Evolutionary conservation across 2,797 vertebrate genomes (phyloP), one percentile per base, ranked within the genome.

Genomic region (Crenichthys baileyi): DNA sequence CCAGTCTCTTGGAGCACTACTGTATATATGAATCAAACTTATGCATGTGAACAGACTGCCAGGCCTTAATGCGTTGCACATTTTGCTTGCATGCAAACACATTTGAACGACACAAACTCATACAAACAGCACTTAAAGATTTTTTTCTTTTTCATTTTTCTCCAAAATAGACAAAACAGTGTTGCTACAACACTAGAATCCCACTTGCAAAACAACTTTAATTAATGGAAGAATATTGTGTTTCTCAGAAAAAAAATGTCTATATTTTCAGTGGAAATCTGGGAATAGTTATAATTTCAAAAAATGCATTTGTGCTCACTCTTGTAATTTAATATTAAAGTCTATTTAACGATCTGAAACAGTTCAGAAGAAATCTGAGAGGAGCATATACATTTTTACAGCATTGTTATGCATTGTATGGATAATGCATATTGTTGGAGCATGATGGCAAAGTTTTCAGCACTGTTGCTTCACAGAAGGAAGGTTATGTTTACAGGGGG

Each of bases 111-210:
- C 60, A 83, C 84, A 79, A 72, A 79, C 82, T 73, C 86, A 75
- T 77, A 79, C 88, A 91, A 89, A 89, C 84, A 90, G 79, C 80
- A 85, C 87, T 55, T 75, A 79, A 50, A 88, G 91, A 94, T 95
- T 70, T n/a, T 29, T 22, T 80, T 87, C 86, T 83, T 85, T 77
- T 80, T 77, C 65, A 79, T 85, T 90, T 36, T 90, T 89, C 94
- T 94, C 93, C 90, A 89, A 90, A 93, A 91, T 83, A 90, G 91
- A 89, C 94, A 95, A 92, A 88, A 88, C 88, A 83, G 84, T 85
- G 94, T 96, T 95, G 95, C 95, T 95, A 95, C 95, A 93, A 94
- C 93, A 94, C 90, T 86, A 93, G 88, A 82, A 88, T 93, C 92
- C 90, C 90, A 93, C 90, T 72, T 91, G 89, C 88, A 85, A 95